phyloP scores from a whole-genome alignment of 2,797 vertebrate species.

The Agapornis canus region DNA sequence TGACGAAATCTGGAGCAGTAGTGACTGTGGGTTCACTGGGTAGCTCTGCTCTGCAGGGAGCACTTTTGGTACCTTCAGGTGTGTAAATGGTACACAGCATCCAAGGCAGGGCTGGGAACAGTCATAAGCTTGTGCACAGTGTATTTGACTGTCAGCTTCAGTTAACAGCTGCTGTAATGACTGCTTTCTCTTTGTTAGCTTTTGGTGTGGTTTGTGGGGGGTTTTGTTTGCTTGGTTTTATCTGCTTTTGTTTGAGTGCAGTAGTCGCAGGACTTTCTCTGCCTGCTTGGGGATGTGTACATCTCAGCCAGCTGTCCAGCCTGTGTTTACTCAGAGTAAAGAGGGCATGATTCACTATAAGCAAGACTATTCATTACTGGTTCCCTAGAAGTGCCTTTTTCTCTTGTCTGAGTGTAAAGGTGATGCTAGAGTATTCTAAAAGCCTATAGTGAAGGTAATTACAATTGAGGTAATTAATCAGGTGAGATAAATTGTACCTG shows the following conservation, averaged over 20 bases:
- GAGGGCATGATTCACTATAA: background rate
- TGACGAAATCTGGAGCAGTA: fast-evolving
- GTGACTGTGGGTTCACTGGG: fast-evolving
- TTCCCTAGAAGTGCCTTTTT: background rate
- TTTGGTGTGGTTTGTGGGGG: background rate
- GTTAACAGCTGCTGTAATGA: background rate
- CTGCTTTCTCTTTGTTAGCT: background rate
- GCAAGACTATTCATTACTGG: background rate
- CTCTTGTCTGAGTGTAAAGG: background rate
- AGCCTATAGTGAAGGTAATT: background rate
- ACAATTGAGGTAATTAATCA: background rate
- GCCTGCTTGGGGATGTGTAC: background rate
- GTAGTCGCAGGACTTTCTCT: background rate
- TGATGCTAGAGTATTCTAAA: background rate
- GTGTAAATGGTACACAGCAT: background rate
- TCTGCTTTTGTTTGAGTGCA: background rate
- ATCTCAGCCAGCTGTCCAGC: background rate
- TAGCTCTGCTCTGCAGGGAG: background rate
- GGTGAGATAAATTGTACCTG: background rate
- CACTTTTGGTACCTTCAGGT: background rate
- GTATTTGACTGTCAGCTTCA: background rate
- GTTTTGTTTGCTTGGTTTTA: background rate
- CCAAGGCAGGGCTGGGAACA: background rate
- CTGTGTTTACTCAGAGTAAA: background rate
- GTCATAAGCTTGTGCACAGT: background rate